These are phyloP conservation scores for Tinea semifulvella DNA, from an alignment of 2,888 invertebrate genomes.

Conservation along the genomic window DNA sequence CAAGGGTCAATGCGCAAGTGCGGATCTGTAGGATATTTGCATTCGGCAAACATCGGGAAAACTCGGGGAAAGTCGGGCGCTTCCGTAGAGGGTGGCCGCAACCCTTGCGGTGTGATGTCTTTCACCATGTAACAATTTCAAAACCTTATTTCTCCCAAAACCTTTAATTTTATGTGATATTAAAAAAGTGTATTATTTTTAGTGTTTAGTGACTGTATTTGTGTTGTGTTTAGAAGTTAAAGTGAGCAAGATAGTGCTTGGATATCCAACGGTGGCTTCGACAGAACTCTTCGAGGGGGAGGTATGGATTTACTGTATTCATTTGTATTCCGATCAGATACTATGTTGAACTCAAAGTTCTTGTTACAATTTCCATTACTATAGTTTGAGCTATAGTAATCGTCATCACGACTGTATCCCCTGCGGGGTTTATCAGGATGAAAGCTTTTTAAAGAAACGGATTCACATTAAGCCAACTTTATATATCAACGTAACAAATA, in stretches of 20 bases:
- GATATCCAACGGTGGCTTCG: not conserved
- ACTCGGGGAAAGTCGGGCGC: conserved; percentile 47
- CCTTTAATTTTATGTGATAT: conserved; percentile 3
- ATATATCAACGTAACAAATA: no score
- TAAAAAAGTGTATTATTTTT: not conserved
- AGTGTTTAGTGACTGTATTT: not conserved
- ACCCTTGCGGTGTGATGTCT: conserved; percentile 49
- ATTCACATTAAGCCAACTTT: no score
- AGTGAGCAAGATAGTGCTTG: not conserved
- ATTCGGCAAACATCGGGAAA: conserved; percentile 46
- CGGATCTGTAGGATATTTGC: conserved; percentile 45
- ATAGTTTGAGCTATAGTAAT: no score
- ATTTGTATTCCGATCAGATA: no score
- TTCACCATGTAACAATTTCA: conserved; percentile 24
- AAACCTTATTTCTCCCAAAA: not conserved
- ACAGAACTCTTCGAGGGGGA: not conserved
- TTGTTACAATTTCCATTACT: no score
- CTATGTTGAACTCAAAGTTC: no score
- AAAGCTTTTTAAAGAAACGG: no score
- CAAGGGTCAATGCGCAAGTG: conserved; percentile 22
- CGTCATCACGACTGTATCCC: no score
- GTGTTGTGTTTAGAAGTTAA: not conserved
- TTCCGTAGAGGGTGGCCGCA: conserved; percentile 49
- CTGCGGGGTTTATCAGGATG: no score
- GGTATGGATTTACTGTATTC: no score